Percentiles rank a stretch among this genome's conserved stretches.
Evolutionary conservation across 2,888 invertebrate species (phyloP).

Genomic region (Acrocyrtus sp.): DNA sequence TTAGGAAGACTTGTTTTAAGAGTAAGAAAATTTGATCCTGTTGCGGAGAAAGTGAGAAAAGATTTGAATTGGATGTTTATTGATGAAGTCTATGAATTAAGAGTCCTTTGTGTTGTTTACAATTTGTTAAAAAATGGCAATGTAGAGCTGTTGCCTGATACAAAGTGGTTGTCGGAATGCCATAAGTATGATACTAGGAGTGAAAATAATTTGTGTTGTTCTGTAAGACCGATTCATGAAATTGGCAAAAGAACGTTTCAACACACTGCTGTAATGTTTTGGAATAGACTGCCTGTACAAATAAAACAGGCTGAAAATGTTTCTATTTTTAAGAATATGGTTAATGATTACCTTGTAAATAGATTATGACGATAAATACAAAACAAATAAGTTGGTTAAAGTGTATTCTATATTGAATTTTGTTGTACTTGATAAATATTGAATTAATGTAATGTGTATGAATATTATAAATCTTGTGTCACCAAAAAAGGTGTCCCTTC

Average conservation of each 20-base stretch:
- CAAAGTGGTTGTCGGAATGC: too few relatives aligned
- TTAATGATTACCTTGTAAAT: too few relatives aligned
- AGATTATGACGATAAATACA: too few relatives aligned
- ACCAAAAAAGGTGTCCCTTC: too few relatives aligned
- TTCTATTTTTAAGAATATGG: background rate
- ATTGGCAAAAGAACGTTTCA: background rate
- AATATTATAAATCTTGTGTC: too few relatives aligned
- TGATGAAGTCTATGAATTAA: background rate
- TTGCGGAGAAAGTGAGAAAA: background rate
- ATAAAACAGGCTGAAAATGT: background rate
- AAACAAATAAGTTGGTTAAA: too few relatives aligned
- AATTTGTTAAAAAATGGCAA: background rate
- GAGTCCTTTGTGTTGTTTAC: background rate
- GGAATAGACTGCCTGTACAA: background rate
- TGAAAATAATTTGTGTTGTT: background rate
- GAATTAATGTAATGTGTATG: too few relatives aligned
- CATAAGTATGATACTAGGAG: too few relatives aligned
- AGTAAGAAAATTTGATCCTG: background rate
- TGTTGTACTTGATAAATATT: too few relatives aligned
- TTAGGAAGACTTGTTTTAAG: background rate
- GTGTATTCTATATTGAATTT: too few relatives aligned
- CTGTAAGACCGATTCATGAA: background rate
- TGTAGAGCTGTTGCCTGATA: too few relatives aligned
- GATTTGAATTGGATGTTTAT: slow-evolving; percentile 1
- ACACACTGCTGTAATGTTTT: background rate